Conservation (phyloP, 35 echinoderm and acorn worm species). For the Holothuria glaberrima region DNA sequence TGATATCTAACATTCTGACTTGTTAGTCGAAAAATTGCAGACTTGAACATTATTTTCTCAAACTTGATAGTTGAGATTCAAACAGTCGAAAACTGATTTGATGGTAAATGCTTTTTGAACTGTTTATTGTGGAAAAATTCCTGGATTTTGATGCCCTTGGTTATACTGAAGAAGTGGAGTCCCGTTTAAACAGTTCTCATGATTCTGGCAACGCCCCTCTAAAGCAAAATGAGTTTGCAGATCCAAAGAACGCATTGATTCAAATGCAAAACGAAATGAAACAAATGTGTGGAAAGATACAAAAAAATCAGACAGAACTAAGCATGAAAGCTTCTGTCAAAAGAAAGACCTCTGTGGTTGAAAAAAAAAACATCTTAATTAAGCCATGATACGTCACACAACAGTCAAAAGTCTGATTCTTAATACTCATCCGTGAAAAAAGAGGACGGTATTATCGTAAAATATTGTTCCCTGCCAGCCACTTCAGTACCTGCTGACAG, state of each 20-base stretch:
- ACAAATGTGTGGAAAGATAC: constrained; percentile 15
- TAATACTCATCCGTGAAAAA: too few relatives aligned
- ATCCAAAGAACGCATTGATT: neutral
- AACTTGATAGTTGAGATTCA: too few relatives aligned
- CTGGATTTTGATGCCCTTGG: neutral
- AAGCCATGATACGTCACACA: neutral
- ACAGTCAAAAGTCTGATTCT: neutral
- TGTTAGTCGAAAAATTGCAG: too few relatives aligned
- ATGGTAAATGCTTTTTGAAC: too few relatives aligned
- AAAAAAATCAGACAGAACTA: neutral
- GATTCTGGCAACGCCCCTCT: neutral
- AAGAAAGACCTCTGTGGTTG: constrained; percentile 3
- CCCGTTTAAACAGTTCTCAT: neutral
- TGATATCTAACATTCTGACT: too few relatives aligned
- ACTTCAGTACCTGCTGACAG: too few relatives aligned
- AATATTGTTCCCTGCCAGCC: too few relatives aligned
- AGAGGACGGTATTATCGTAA: too few relatives aligned
- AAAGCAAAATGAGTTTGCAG: constrained; percentile 16
- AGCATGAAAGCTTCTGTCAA: neutral
- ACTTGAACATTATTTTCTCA: too few relatives aligned
- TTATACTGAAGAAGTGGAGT: neutral
- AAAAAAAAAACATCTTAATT: neutral
- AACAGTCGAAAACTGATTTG: too few relatives aligned
- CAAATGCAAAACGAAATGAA: neutral
- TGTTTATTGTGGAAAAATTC: neutral